Evolutionary conservation across 2,797 vertebrate genomes (phyloP).

Genomic region (Peromyscus attwateri): DNA sequence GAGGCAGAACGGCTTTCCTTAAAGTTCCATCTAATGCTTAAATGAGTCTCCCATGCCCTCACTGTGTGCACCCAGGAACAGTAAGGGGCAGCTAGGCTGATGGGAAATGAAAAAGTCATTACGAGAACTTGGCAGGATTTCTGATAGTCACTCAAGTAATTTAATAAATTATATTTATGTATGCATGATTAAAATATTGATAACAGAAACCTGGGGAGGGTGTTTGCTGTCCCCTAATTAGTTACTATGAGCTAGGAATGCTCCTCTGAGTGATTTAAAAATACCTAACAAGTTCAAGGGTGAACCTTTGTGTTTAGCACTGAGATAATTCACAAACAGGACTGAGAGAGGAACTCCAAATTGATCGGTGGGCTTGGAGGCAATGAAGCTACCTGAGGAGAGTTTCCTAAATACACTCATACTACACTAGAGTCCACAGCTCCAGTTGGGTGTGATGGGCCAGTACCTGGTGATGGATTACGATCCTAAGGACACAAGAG

Average conservation of each 20-base stretch:
- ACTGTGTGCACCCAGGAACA: not conserved
- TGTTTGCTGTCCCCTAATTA: not conserved
- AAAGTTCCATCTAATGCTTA: not conserved
- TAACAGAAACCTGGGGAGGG: not conserved
- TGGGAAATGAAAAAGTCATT: constrained; percentile 32
- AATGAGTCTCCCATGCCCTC: not conserved
- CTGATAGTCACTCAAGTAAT: constrained; percentile 22
- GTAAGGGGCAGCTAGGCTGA: not conserved
- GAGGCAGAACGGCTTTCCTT: not conserved
- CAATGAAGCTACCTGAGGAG: not conserved
- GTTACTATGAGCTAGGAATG: not conserved
- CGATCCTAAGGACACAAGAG: constrained; percentile 12
- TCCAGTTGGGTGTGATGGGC: not conserved
- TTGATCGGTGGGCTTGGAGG: not conserved
- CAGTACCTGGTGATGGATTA: not conserved
- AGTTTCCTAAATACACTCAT: not conserved
- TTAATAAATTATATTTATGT: constrained; percentile 41
- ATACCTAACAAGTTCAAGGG: constrained; percentile 17
- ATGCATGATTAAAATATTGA: not conserved
- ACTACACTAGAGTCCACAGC: not conserved
- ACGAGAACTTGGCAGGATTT: not conserved
- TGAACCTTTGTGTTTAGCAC: not conserved
- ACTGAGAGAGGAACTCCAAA: not conserved
- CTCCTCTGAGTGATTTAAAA: constrained; percentile 32
- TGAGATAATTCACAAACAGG: constrained; percentile 39